Evolutionary conservation across 2,113 vertebrate genomes (phyloP), one percentile per base, ranked within the genome.

Genomic region (Origma solitaria): DNA sequence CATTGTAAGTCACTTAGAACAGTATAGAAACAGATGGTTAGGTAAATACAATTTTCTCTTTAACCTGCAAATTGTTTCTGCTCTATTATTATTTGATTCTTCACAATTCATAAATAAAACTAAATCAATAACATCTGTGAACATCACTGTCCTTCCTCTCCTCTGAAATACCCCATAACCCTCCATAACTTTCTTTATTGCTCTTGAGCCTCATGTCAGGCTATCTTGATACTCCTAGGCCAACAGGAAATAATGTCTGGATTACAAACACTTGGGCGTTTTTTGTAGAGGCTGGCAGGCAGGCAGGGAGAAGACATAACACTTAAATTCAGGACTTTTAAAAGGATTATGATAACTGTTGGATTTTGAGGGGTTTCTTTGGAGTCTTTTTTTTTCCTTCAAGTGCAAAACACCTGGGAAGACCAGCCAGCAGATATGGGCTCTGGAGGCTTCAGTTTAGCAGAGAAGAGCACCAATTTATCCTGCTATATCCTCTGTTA

Each of bases 51-150:
- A 21, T 56, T 71, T 90, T 93, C 24, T 86, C 14, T 57, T 87
- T 71, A 71, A 86, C 81, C 60, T 79, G 37, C 25, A 76, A 72
- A 16, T 72, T 72, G 22, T 76, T 89, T 91, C n/a, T 75, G 33
- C 31, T 85, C 19, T 56, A 7, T 51, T 93, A 82, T 79, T 82
- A 82, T 84, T 87, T 86, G 33, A 82, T 92, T 58, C 54, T 94
- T 60, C 42, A 47, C 28, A 54, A 78, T 71, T 25, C 49, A 60
- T 91, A 87, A 64, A 53, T 53, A 79, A 75, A 84, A 85, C 40
- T 35, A 82, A 90, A 95, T 73, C 44, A 86, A 49, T 86, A 91
- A 69, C 85, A 90, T 88, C 82, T 96, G 90, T 93, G 78, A 93
- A 82, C 37, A 93, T 65, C 61, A 61, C 8, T 76, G 61, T 16